Evolutionary conservation across 2,797 vertebrate species (phyloP).

Genomic region (Dendrocincla tyrannina): DNA sequence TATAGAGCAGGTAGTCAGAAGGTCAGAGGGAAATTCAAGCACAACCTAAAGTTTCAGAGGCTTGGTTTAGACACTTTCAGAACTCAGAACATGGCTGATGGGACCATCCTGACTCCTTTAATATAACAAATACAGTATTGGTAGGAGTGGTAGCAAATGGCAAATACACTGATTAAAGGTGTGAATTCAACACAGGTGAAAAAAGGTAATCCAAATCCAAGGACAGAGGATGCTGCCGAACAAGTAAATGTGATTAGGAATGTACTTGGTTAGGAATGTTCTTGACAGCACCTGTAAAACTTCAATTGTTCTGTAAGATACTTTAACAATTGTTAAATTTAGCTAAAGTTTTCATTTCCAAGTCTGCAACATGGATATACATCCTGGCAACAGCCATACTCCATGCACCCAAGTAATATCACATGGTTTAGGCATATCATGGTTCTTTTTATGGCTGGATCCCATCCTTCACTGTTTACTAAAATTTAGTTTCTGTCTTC

Average conservation of each 20-base stretch:
- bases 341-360: neutral
- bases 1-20: neutral
- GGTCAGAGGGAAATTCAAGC: neutral
- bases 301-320: neutral
- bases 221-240: neutral
- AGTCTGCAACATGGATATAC: rapidly evolving
- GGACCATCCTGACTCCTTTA: neutral
- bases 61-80: neutral
- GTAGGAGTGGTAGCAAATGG: neutral
- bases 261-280: neutral
- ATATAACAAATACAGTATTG: neutral
- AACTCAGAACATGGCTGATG: neutral
- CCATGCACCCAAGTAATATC: neutral
- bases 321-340: neutral
- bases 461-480: neutral
- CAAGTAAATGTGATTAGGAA: neutral
- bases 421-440: neutral
- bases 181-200: neutral
- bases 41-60: neutral
- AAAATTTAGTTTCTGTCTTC: neutral
- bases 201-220: neutral
- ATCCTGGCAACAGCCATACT: neutral
- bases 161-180: neutral
- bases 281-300: neutral
- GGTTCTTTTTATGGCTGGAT: neutral